These are phyloP conservation scores for Notoglanidium macrostoma DNA, from an alignment of 2,797 vertebrate species.

Conservation along the genomic window DNA sequence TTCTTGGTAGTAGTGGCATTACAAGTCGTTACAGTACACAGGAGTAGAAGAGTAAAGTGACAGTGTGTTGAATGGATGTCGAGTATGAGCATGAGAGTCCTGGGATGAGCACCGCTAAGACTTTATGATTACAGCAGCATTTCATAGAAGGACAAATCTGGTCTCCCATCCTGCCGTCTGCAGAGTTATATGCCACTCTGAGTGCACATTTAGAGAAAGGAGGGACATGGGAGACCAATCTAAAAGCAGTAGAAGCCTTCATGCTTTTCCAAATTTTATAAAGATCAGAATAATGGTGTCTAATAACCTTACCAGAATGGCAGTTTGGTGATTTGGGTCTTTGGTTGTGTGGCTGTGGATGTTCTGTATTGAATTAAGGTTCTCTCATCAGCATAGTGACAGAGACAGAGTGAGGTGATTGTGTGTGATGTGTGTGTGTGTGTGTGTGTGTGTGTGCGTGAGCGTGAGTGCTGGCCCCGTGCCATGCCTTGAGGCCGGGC, in stretches of 20 bases:
- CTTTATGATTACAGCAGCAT: not conserved
- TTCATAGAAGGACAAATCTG: slow-evolving; percentile 13
- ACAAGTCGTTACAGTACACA: not conserved
- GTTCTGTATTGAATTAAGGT: slow-evolving; percentile 36
- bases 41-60: not conserved
- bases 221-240: not conserved
- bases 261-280: not conserved
- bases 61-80: not conserved
- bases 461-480: slow-evolving; percentile 41
- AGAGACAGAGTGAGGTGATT: slow-evolving; percentile 50
- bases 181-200: slow-evolving; percentile 1
- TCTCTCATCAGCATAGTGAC: slow-evolving; percentile 47
- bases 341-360: slow-evolving; percentile 16
- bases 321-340: slow-evolving; percentile 14
- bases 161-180: not conserved
- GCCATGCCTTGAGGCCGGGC: slow-evolving; percentile 58
- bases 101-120: not conserved
- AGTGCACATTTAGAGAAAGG: not conserved
- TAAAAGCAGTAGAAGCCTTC: not conserved
- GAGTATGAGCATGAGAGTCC: not conserved
- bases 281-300: slow-evolving; percentile 9
- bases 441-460: slow-evolving; percentile 29
- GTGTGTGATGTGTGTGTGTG: slow-evolving; percentile 31
- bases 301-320: slow-evolving; percentile 17
- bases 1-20: not conserved